Evolutionary conservation across 2,113 vertebrate genomes (phyloP).

Genomic region (Sakesphorus luctuosus): DNA sequence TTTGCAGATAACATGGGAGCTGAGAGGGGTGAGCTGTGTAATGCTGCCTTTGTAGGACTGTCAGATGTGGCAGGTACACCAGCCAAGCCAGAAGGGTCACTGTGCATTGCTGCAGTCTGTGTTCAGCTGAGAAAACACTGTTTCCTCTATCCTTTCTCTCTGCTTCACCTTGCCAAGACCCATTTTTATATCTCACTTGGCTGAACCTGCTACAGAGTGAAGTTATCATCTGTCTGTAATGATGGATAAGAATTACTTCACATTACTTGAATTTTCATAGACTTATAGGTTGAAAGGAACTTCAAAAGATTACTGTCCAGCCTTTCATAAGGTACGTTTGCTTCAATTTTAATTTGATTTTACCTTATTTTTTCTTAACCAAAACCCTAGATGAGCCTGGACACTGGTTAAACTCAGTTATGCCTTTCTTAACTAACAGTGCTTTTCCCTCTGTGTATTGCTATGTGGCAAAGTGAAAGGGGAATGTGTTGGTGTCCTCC

Average conservation of each 20-base stretch:
- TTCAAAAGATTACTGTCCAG: neutral
- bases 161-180: neutral
- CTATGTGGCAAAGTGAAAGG: neutral
- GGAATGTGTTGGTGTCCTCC: neutral
- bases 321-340: neutral
- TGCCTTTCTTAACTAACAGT: neutral
- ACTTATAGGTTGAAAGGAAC: neutral
- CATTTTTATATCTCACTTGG: neutral
- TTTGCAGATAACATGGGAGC: neutral
- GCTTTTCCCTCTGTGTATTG: neutral
- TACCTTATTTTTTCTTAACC: neutral
- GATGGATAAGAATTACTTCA: neutral
- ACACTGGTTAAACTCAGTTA: neutral
- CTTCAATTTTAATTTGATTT: neutral
- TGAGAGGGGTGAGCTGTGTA: neutral
- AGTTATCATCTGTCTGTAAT: neutral
- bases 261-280: neutral
- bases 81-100: neutral
- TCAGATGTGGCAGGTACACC: neutral
- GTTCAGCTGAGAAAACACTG: neutral
- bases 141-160: neutral
- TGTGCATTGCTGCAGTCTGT: neutral
- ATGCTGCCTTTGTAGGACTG: neutral
- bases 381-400: neutral
- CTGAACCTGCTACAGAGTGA: neutral